phyloP scores from a whole-genome alignment of 2,797 vertebrate species.

The Apogon hyalosoma region DNA sequence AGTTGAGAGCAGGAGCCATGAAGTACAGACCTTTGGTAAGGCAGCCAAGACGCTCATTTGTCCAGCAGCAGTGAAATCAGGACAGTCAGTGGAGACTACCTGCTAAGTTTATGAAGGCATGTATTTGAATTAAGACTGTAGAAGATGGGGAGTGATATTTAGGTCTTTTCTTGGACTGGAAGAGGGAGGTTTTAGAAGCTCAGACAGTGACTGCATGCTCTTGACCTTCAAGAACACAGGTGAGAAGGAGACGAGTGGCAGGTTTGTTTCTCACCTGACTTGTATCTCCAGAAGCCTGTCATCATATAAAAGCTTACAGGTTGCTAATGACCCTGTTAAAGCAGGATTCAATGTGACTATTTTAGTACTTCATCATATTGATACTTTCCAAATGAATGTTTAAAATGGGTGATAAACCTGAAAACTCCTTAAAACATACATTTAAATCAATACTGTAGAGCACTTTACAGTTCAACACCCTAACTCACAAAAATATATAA shows the following conservation, averaged over 20 bases:
- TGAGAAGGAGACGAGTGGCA: conserved; percentile 23
- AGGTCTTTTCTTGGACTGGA: background rate
- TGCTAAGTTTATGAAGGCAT: background rate
- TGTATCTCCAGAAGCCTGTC: too few relatives aligned
- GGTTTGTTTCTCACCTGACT: conserved; percentile 1
- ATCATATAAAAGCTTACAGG: too few relatives aligned
- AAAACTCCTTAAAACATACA: too few relatives aligned
- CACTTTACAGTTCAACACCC: too few relatives aligned
- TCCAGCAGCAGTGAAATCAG: background rate
- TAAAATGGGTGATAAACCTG: too few relatives aligned
- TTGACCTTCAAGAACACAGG: conserved; percentile 48
- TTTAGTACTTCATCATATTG: too few relatives aligned
- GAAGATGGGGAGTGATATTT: background rate
- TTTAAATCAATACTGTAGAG: too few relatives aligned
- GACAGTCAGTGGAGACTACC: background rate
- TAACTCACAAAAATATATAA: too few relatives aligned
- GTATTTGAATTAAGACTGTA: conserved; percentile 16
- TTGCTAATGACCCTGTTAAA: too few relatives aligned
- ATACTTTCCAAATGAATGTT: too few relatives aligned
- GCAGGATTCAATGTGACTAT: too few relatives aligned
- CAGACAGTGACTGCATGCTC: conserved; percentile 2
- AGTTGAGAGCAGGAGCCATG: conserved; percentile 64
- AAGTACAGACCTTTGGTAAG: conserved; percentile 85
- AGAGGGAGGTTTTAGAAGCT: background rate
- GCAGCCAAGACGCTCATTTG: background rate